These are phyloP conservation scores for Ceratina australensis DNA, from an alignment of 1,140 invertebrate species.

Conservation along the genomic window DNA sequence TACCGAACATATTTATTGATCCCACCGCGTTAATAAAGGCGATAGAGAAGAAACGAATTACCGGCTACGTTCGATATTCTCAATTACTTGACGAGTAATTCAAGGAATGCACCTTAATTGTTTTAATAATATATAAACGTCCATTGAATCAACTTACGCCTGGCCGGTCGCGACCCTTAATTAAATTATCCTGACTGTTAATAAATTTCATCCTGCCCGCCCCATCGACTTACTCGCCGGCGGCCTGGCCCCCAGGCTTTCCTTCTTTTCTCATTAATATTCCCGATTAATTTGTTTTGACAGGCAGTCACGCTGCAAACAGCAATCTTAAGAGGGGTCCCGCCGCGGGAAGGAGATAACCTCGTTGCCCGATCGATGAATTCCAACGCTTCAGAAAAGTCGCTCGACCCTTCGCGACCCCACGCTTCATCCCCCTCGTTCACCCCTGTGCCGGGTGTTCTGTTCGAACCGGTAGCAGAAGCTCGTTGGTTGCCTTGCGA, in stretches of 20 bases:
- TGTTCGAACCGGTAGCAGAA: constrained; percentile 31
- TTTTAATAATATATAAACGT: constrained; percentile 23
- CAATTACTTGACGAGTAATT: background rate
- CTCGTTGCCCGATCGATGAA: constrained; percentile 28
- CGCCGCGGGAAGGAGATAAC: constrained; percentile 17
- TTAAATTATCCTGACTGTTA: constrained; percentile 29
- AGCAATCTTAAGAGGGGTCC: constrained; percentile 15
- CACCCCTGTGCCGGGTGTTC: background rate
- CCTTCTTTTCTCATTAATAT: constrained; percentile 37
- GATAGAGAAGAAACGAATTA: too few species aligned
- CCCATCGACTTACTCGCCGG: background rate
- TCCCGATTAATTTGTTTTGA: constrained; percentile 46
- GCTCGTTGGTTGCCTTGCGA: constrained; percentile 51
- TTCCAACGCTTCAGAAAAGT: constrained; percentile 15
- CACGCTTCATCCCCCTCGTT: background rate
- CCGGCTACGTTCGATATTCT: background rate
- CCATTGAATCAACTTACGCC: background rate
- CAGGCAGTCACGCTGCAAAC: constrained; percentile 28
- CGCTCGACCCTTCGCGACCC: constrained; percentile 6
- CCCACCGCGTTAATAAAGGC: too few species aligned
- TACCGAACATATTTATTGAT: too few species aligned
- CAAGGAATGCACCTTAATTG: background rate
- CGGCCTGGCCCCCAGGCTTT: background rate
- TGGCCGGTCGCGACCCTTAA: constrained; percentile 1
- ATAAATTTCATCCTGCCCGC: constrained; percentile 16